These are phyloP conservation scores for Mesembrinibis cayennensis DNA, from an alignment of 2,113 vertebrate genomes.

Conservation along the genomic window DNA sequence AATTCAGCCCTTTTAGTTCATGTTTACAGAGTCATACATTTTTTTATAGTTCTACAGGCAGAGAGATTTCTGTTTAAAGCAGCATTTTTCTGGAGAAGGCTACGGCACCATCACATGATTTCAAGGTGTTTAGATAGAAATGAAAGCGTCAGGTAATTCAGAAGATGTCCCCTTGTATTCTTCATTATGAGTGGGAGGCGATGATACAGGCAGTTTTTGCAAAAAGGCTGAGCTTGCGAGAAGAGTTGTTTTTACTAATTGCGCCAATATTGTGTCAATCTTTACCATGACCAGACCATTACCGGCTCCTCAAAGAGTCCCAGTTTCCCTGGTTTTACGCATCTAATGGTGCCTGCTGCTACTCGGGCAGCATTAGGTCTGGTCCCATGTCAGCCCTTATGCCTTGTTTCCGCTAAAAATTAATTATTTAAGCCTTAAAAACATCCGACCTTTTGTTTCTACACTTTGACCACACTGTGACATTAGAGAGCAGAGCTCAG, in stretches of 20 bases:
- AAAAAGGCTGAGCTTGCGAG: background rate
- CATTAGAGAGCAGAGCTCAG: background rate
- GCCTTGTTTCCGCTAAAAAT: background rate
- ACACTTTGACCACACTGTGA: background rate
- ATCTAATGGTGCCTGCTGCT: background rate
- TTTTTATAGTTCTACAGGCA: conserved; percentile 7
- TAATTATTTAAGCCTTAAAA: background rate
- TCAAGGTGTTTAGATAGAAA: background rate
- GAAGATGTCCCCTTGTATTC: background rate
- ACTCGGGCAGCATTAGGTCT: background rate
- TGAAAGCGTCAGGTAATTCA: background rate
- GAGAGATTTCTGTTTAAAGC: conserved; percentile 17
- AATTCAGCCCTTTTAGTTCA: background rate
- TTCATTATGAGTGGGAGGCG: fast-evolving
- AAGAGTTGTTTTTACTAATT: background rate
- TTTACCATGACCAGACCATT: background rate
- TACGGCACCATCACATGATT: background rate
- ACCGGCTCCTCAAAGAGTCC: background rate
- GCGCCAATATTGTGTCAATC: background rate
- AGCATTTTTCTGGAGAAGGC: background rate
- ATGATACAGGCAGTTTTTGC: background rate
- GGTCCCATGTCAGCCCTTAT: background rate
- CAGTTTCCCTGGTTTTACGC: background rate
- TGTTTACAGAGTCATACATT: conserved; percentile 19
- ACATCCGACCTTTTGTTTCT: background rate